Evolutionary conservation across 2,888 invertebrate genomes (phyloP).

Genomic region (Volucella bombylans): DNA sequence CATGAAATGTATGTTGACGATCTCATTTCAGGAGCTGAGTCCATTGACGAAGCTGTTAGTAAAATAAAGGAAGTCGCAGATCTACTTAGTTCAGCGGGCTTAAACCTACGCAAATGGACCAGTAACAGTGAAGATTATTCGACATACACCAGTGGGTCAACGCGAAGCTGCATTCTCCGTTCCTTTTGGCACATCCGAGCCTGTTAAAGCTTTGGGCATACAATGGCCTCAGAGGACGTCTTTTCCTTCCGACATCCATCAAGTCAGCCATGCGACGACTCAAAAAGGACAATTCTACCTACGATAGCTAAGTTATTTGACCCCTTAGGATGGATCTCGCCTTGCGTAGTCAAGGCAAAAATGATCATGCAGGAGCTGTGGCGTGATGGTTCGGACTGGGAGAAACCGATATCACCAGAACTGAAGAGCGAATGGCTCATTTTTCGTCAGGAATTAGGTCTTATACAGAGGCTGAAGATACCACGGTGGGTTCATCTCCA

Average conservation of each 20-base stretch:
- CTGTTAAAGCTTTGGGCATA: not conserved
- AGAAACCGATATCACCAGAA: not conserved
- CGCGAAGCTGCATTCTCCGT: not conserved
- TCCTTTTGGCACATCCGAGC: not conserved
- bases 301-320: not conserved
- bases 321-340: not conserved
- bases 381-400: not conserved
- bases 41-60: not conserved
- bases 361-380: not conserved
- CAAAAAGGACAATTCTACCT: not conserved
- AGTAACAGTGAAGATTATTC: not conserved
- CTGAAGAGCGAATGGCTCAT: not conserved
- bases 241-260: not conserved
- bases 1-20: not conserved
- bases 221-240: not conserved
- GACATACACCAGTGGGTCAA: not conserved
- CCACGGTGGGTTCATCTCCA: not conserved
- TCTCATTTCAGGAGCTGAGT: not conserved
- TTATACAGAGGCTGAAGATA: not conserved
- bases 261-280: not conserved
- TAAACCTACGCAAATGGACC: not conserved
- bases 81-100: constrained; percentile 1
- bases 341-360: not conserved
- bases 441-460: not conserved
- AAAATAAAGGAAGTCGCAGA: not conserved